These are phyloP conservation scores for Thymelicus acteon DNA, from an alignment of 2,888 invertebrate species.

Conservation along the genomic window DNA sequence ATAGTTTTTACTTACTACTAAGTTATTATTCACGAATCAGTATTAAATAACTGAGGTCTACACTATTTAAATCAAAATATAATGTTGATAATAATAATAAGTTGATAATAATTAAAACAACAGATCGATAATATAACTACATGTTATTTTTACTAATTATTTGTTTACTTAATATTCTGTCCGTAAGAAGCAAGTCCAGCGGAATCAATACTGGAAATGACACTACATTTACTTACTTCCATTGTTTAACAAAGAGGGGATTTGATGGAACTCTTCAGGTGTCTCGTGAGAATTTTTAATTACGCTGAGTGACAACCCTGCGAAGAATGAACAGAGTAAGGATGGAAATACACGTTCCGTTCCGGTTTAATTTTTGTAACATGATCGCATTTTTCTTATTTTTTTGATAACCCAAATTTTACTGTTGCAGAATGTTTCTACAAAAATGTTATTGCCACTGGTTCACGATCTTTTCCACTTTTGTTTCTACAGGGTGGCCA, in stretches of 20 bases:
- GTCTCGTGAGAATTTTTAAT: conserved; percentile 36
- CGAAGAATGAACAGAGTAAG: conserved; percentile 28
- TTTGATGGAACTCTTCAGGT: conserved; percentile 24
- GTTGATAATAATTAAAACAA: no score
- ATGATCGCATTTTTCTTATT: neutral
- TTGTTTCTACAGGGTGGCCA: no score
- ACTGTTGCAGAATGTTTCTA: no score
- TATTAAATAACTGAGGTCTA: no score
- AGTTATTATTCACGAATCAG: no score
- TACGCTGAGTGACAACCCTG: conserved; percentile 47
- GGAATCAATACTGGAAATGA: conserved; percentile 30
- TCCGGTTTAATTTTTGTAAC: conserved; percentile 3
- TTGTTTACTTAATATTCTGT: conserved; percentile 12
- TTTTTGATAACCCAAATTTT: neutral
- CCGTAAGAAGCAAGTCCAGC: conserved; percentile 16
- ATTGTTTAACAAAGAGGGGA: conserved; percentile 32
- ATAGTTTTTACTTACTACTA: no score
- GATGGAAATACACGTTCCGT: conserved; percentile 16
- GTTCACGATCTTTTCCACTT: no score
- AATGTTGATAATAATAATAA: neutral
- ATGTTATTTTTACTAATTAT: no score
- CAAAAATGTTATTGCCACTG: neutral
- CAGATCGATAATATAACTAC: no score
- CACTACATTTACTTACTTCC: conserved; percentile 35
- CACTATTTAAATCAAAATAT: neutral